Percentiles rank a stretch among this genome's conserved stretches.
Evolutionary conservation across 2,888 invertebrate genomes (phyloP).

Genomic region (Eupithecia dodoneata): DNA sequence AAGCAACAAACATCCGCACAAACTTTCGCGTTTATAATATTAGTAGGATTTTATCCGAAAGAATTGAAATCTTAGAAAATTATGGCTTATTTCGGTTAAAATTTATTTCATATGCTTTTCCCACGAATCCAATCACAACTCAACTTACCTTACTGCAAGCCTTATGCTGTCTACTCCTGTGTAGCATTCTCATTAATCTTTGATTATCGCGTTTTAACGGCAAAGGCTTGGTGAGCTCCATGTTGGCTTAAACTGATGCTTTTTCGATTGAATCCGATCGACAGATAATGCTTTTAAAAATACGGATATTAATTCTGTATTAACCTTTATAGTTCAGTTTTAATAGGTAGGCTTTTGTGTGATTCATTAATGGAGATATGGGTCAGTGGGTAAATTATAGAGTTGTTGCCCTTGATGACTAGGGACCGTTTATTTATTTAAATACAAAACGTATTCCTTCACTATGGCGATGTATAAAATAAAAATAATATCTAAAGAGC

Average conservation of each 20-base stretch:
- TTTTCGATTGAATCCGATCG: slow-evolving; percentile 1
- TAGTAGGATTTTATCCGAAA: too few relatives aligned
- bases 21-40: too few relatives aligned
- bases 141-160: not conserved
- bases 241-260: slow-evolving; percentile 9
- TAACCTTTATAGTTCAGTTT: not conserved
- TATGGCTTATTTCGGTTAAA: too few relatives aligned
- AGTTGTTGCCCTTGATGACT: not conserved
- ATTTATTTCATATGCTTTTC: too few relatives aligned
- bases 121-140: too few relatives aligned
- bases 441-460: too few relatives aligned
- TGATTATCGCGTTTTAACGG: slow-evolving; percentile 29
- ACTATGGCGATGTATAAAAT: too few relatives aligned
- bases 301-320: not conserved
- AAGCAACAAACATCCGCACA: too few relatives aligned
- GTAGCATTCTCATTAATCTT: slow-evolving; percentile 31
- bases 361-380: not conserved
- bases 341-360: not conserved
- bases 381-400: slow-evolving; percentile 2
- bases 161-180: not conserved
- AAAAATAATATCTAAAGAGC: too few relatives aligned
- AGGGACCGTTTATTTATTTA: not conserved
- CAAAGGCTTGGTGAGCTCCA: not conserved
- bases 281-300: not conserved
- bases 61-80: too few relatives aligned